Base-by-base conservation (phyloP, 2,797 vertebrate species). In the Serranus cabrilla region DNA sequence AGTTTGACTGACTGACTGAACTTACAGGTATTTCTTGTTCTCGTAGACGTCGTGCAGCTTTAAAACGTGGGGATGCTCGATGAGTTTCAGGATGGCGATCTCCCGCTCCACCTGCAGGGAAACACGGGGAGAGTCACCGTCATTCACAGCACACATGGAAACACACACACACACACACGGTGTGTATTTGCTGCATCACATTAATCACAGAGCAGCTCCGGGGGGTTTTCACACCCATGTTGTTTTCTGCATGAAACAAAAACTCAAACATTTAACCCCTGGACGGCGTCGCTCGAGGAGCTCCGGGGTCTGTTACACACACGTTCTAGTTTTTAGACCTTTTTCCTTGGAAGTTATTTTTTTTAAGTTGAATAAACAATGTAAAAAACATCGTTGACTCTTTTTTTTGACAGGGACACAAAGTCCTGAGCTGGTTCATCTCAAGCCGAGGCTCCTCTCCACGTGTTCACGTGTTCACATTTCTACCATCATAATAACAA, bases 21-120 rank as follows among this genome's bases (percentile, higher is more conserved):
- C 97, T 96, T 90, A 98, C 97, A 98, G 96, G 94, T 98, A 98
- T 94, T 98, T 98, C 95, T 98, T 98, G 86, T 98, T 98, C 95
- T 98, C 97, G 47, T 98, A 98, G 93, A 98, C 97, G 25, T 98
- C 97, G 18, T 98, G 96, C 90, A 98, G 94, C 95, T 98, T 98
- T 93, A 98, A 94, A 83, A 98, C 97, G 17, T 98, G 97, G 40
- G 97, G 97, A 81, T 98, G 97, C 92, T 98, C 97, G 90, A 98
- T 98, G 91, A 98, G 96, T 84, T 98, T 98, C 93, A 98, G 95
- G 77, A 98, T 98, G 90, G 97, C 97, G 75, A 98, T 98, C 95
- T 98, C 97, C 85, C 97, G 94, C 92, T 98, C 97, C 93, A 98
- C 97, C 97, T 98, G 93, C 76, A 88, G 46, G 11, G 17, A 25